Evolutionary conservation across 2,888 invertebrate species (phyloP).

Genomic region (Apodemia duryi): DNA sequence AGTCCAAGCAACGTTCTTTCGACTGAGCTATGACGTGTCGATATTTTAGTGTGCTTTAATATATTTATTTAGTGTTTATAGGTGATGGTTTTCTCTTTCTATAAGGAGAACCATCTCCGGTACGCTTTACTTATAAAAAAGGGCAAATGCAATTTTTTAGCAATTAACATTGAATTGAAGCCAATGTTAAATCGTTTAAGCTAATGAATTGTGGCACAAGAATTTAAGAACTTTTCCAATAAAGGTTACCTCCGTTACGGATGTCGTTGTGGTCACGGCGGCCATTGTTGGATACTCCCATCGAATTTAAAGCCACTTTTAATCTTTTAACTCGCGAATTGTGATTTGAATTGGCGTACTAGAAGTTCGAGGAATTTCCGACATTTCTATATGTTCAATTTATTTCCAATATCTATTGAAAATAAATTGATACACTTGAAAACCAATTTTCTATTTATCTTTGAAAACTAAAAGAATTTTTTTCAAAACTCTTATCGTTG

Average conservation of each 20-base stretch:
- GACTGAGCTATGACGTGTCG: no score
- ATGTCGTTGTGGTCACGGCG: conserved; percentile 54
- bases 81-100: no score
- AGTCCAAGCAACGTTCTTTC: no score
- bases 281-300: conserved; percentile 55
- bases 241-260: conserved; percentile 56
- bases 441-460: not conserved
- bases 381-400: conserved; percentile 23
- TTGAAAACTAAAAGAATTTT: not conserved
- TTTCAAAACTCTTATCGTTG: no score
- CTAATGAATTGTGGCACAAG: conserved; percentile 34
- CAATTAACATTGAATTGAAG: no score
- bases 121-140: no score
- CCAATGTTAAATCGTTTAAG: not conserved
- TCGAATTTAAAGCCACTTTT: conserved; percentile 39
- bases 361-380: conserved; percentile 21
- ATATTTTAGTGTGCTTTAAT: no score
- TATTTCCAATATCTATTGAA: conserved; percentile 10
- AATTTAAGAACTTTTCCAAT: conserved; percentile 69
- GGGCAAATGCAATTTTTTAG: no score
- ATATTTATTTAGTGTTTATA: no score
- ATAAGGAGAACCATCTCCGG: no score
- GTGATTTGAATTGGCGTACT: conserved; percentile 30
- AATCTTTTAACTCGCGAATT: conserved; percentile 36
- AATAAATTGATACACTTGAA: not conserved